These are phyloP conservation scores for Brachymystax lenok DNA, from an alignment of 2,797 vertebrate species.

Conservation along the genomic window DNA sequence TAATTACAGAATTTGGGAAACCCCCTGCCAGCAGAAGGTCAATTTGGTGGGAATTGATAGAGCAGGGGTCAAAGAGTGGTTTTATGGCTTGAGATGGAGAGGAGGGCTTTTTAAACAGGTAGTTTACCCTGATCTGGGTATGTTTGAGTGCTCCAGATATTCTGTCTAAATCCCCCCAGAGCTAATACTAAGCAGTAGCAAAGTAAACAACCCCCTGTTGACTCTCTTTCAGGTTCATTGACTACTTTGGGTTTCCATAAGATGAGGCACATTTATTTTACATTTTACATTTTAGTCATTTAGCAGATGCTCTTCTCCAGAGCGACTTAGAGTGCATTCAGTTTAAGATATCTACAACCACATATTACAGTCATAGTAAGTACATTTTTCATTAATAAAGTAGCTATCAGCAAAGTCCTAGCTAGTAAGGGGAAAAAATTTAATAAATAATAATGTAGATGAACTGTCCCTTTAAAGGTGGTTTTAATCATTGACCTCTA, in stretches of 20 bases:
- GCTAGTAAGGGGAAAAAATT: too few species aligned
- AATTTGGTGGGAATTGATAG: slow-evolving; percentile 55
- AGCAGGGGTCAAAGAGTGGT: slow-evolving; percentile 15
- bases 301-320: too few species aligned
- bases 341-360: too few species aligned
- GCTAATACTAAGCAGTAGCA: neutral
- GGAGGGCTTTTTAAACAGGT: neutral
- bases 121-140: neutral
- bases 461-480: too few species aligned
- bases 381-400: too few species aligned
- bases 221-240: neutral
- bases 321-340: too few species aligned
- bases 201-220: neutral
- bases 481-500: neutral
- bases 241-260: neutral
- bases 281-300: too few species aligned
- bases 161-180: neutral
- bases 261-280: neutral
- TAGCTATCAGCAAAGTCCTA: too few species aligned
- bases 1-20: slow-evolving; percentile 64
- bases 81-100: slow-evolving; percentile 8
- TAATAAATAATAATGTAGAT: too few species aligned
- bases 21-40: slow-evolving; percentile 56
- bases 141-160: neutral
- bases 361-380: too few species aligned